Evolutionary conservation across 2,888 invertebrate species (phyloP).

Genomic region (Torymus aiolomorphi): DNA sequence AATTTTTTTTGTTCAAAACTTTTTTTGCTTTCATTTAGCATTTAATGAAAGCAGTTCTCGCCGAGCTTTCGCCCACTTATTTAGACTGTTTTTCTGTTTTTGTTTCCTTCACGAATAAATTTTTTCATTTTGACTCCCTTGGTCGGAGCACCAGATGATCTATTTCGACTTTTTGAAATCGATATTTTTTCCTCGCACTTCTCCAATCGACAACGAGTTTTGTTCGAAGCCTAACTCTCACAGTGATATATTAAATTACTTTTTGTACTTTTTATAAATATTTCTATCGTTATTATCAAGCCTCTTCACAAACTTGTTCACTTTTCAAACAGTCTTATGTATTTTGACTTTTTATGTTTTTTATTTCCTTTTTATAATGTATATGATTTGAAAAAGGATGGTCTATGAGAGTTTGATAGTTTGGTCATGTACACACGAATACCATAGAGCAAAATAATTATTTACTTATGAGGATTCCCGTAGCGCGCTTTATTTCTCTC

Average conservation of each 20-base stretch:
- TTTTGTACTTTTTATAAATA: not conserved
- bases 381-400: slow-evolving; percentile 28
- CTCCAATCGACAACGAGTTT: slow-evolving; percentile 68
- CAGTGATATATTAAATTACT: not conserved
- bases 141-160: not conserved
- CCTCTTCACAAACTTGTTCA: not conserved
- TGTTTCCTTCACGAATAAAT: not conserved
- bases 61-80: not conserved
- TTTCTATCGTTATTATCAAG: not conserved
- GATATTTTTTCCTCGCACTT: slow-evolving; percentile 63
- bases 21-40: no score
- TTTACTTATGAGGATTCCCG: slow-evolving; percentile 35
- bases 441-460: slow-evolving; percentile 24
- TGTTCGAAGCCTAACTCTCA: slow-evolving; percentile 26
- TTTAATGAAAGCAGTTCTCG: no score
- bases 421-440: slow-evolving; percentile 46
- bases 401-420: slow-evolving; percentile 38
- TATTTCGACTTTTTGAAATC: not conserved
- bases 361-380: slow-evolving; percentile 8
- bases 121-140: slow-evolving; percentile 19
- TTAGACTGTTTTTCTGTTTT: not conserved
- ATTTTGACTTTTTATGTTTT: not conserved
- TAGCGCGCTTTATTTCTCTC: slow-evolving; percentile 41
- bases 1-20: not conserved
- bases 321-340: not conserved